These are phyloP conservation scores for Zygothrica quintamaculata DNA, from an alignment of 2,888 invertebrate genomes.

Conservation along the genomic window DNA sequence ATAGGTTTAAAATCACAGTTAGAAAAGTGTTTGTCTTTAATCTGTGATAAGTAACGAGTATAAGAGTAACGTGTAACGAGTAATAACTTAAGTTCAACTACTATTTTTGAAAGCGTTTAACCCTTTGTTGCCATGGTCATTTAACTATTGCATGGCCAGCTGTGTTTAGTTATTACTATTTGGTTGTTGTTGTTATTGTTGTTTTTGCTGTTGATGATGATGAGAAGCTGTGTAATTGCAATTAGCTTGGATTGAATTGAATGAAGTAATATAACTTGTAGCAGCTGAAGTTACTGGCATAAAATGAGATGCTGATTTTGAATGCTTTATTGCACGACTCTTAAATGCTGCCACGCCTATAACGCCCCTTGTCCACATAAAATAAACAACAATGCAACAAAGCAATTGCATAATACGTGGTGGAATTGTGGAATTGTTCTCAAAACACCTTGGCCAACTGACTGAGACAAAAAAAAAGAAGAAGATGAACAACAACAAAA, in stretches of 20 bases:
- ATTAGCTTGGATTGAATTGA: constrained; percentile 36
- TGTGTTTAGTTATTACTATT: constrained; percentile 8
- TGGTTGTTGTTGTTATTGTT: background rate
- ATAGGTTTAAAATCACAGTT: no score
- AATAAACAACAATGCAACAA: constrained; percentile 27
- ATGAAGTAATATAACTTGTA: constrained; percentile 25
- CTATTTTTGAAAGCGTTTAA: constrained; percentile 21
- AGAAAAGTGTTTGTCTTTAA: no score
- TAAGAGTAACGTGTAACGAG: constrained; percentile 1
- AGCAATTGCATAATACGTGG: constrained; percentile 34
- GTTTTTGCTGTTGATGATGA: constrained; percentile 1
- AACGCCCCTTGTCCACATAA: background rate
- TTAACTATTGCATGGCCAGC: constrained; percentile 6
- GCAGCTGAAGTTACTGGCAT: constrained; percentile 7
- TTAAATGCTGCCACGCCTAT: constrained; percentile 9
- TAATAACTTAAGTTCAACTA: background rate
- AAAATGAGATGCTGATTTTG: constrained; percentile 30
- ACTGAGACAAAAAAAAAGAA: constrained; percentile 8
- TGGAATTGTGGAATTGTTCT: constrained; percentile 27
- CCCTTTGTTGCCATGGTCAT: constrained; percentile 27
- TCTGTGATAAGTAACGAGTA: constrained; percentile 8
- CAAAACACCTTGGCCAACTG: constrained; percentile 38
- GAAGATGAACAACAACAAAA: no score
- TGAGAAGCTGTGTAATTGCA: constrained; percentile 30
- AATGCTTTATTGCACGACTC: constrained; percentile 27